phyloP scores from a whole-genome alignment of 2,797 vertebrate genomes.

The Manis javanica region DNA sequence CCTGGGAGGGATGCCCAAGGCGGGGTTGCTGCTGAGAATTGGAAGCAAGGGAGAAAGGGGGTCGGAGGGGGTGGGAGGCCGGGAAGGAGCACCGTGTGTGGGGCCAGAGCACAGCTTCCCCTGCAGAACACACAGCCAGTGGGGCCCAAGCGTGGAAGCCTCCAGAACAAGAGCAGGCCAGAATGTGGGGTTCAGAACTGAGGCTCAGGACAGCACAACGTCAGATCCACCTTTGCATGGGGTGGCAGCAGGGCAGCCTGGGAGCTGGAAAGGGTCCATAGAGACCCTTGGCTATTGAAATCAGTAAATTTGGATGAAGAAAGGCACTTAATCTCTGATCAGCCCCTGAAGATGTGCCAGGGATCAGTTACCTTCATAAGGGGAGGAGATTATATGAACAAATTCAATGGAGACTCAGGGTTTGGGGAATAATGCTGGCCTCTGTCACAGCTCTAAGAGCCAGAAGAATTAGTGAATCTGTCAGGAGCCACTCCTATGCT shows the following conservation, averaged over 20 bases:
- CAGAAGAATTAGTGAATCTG: background rate
- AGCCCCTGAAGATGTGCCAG: background rate
- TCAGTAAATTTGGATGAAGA: background rate
- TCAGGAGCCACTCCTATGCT: background rate
- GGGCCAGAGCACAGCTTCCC: too few relatives aligned
- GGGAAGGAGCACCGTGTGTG: fast-evolving
- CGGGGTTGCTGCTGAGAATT: background rate
- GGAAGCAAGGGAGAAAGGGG: background rate
- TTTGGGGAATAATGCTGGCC: background rate
- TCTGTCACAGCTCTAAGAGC: background rate
- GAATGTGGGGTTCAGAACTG: background rate
- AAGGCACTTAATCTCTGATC: background rate
- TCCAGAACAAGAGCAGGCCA: background rate
- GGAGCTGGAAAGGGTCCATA: background rate
- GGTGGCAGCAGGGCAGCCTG: background rate
- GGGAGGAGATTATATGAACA: background rate
- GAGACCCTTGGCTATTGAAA: background rate
- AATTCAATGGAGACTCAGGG: background rate
- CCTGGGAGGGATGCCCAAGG: background rate
- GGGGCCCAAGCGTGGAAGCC: background rate
- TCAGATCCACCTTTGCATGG: background rate
- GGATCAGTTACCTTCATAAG: background rate
- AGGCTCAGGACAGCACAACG: background rate
- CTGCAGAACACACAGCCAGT: fast-evolving
- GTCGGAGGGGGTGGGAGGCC: too few relatives aligned